phyloP scores from a whole-genome alignment of 1,140 invertebrate species.

The Sycophaga agraensis region DNA sequence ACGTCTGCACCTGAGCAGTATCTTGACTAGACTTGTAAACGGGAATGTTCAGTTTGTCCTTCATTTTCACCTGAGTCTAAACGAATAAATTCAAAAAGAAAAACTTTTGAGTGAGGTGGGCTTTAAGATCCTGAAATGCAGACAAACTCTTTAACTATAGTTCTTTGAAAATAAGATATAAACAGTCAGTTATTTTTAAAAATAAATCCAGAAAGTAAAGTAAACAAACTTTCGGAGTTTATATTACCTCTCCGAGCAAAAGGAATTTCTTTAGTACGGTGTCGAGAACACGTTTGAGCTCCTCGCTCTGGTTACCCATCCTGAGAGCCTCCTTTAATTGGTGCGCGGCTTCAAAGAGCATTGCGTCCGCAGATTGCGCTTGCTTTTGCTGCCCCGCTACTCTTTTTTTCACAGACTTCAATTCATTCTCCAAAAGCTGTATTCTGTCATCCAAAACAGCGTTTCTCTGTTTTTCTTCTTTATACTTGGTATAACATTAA shows the following conservation, averaged over 20 bases:
- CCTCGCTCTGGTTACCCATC: constrained; percentile 58
- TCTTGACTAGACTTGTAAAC: constrained; percentile 48
- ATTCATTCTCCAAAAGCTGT: constrained; percentile 50
- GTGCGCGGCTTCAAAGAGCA: constrained; percentile 59
- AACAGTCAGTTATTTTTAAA: too few relatives aligned
- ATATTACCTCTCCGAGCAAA: constrained; percentile 56
- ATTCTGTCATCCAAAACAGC: constrained; percentile 39
- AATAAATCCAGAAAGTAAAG: neutral
- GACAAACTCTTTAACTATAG: too few relatives aligned
- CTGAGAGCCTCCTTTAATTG: constrained; percentile 59
- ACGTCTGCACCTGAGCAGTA: constrained; percentile 43
- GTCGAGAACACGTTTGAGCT: constrained; percentile 57
- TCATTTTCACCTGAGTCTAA: constrained; percentile 46
- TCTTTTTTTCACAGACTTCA: constrained; percentile 58
- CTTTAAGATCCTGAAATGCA: too few relatives aligned
- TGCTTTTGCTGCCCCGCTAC: constrained; percentile 54
- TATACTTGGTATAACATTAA: constrained; percentile 38
- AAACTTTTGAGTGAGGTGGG: too few relatives aligned
- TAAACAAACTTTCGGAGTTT: neutral
- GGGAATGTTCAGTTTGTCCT: constrained; percentile 43
- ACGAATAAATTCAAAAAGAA: too few relatives aligned
- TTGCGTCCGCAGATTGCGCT: constrained; percentile 52
- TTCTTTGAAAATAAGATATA: neutral
- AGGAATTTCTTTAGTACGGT: constrained; percentile 59
- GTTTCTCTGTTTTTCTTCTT: constrained; percentile 51